These are phyloP conservation scores for Emydocephalus ijimae DNA, from an alignment of 2,113 vertebrate genomes.

Conservation along the genomic window DNA sequence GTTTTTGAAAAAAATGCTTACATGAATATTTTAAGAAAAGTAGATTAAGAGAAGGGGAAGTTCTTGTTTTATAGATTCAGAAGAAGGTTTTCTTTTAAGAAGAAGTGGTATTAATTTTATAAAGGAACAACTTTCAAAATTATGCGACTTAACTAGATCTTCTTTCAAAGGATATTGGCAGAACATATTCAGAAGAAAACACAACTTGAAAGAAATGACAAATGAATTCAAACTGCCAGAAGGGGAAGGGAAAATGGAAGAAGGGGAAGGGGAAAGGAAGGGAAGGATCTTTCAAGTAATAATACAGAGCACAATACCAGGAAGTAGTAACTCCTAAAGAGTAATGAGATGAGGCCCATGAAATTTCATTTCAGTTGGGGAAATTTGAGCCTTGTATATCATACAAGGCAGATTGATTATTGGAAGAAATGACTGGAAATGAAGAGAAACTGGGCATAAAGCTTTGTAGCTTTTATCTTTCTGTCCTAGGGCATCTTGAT, in stretches of 20 bases:
- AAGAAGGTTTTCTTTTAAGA: background rate
- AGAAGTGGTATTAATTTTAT: background rate
- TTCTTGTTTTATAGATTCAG: background rate
- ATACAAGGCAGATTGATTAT: background rate
- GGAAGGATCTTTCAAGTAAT: background rate
- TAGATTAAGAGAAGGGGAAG: slow-evolving; percentile 1
- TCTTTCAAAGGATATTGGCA: background rate
- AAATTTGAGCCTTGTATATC: background rate
- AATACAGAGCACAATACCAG: background rate
- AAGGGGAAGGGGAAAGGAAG: background rate
- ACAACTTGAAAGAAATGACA: background rate
- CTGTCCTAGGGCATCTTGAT: background rate
- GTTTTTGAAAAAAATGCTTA: background rate
- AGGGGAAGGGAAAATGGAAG: background rate
- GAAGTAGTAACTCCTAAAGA: background rate
- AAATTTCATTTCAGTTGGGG: background rate
- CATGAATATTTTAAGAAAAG: slow-evolving; percentile 14
- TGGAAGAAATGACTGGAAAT: background rate
- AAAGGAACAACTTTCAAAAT: background rate
- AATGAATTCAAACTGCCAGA: background rate
- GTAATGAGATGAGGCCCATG: background rate
- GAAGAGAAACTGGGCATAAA: background rate
- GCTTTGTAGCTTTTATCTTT: background rate
- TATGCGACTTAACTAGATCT: background rate
- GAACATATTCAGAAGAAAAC: background rate